These are phyloP conservation scores for Agelastica alni DNA, from an alignment of 2,888 invertebrate species.

Conservation along the genomic window DNA sequence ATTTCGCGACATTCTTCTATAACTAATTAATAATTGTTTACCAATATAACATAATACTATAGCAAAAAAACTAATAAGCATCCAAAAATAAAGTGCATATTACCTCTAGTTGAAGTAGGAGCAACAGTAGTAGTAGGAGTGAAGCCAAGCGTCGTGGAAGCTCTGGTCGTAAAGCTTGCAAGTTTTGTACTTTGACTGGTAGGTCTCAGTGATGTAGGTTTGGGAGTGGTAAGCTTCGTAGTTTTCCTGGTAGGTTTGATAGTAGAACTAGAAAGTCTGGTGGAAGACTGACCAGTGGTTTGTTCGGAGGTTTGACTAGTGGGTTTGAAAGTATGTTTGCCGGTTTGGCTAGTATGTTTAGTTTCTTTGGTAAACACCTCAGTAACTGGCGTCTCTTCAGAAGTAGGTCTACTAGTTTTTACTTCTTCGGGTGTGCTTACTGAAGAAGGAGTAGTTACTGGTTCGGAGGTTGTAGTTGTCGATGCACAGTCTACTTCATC, in stretches of 20 bases:
- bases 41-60: neutral
- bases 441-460: neutral
- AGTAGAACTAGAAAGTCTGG: neutral
- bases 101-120: too few species aligned
- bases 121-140: too few species aligned
- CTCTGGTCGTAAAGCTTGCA: too few species aligned
- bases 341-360: neutral
- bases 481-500: conserved; percentile 73
- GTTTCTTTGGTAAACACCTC: neutral
- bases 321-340: neutral
- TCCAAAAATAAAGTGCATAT: too few species aligned
- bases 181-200: too few species aligned
- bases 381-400: neutral
- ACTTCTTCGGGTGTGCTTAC: neutral
- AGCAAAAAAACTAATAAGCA: too few species aligned
- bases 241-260: neutral
- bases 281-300: neutral
- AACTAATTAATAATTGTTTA: conserved; percentile 11
- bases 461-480: conserved; percentile 29
- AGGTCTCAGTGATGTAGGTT: too few species aligned
- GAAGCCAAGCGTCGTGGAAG: too few species aligned
- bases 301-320: neutral
- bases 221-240: neutral
- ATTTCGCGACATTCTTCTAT: conserved; percentile 55
- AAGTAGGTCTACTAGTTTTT: neutral